Evolutionary conservation across 2,888 invertebrate genomes (phyloP).

Genomic region (Drosophila algonquin): DNA sequence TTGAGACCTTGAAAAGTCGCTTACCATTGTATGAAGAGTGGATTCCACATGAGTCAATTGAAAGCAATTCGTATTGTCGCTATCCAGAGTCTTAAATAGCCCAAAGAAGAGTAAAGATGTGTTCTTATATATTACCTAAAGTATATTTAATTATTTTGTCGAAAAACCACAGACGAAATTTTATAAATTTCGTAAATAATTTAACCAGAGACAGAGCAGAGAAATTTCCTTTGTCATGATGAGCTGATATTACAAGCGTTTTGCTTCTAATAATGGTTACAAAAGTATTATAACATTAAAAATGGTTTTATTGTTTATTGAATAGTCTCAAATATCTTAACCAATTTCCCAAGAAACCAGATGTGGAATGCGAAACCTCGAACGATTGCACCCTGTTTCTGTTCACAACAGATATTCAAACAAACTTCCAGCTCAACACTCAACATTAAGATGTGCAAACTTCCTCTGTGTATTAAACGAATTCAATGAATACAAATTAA

Average conservation of each 20-base stretch:
- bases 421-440: not conserved
- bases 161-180: constrained; percentile 11
- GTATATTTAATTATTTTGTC: constrained; percentile 23
- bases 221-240: not conserved
- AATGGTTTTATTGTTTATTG: not conserved
- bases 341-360: not conserved
- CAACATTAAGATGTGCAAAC: not conserved
- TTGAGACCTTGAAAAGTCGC: constrained; percentile 84
- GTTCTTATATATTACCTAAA: constrained; percentile 25
- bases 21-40: constrained; percentile 85
- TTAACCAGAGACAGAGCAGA: not conserved
- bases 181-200: not conserved
- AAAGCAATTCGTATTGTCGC: constrained; percentile 85
- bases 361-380: not conserved
- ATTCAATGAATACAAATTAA: not conserved
- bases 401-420: not conserved
- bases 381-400: not conserved
- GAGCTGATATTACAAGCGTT: not conserved
- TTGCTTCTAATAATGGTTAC: not conserved
- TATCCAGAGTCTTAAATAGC: constrained; percentile 84
- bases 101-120: constrained; percentile 21
- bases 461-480: not conserved
- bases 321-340: not conserved
- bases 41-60: constrained; percentile 85
- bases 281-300: not conserved